Evolutionary conservation across 2,888 invertebrate species (phyloP), one percentile per base, ranked within the genome.

Genomic region (Drosophila yooni): DNA sequence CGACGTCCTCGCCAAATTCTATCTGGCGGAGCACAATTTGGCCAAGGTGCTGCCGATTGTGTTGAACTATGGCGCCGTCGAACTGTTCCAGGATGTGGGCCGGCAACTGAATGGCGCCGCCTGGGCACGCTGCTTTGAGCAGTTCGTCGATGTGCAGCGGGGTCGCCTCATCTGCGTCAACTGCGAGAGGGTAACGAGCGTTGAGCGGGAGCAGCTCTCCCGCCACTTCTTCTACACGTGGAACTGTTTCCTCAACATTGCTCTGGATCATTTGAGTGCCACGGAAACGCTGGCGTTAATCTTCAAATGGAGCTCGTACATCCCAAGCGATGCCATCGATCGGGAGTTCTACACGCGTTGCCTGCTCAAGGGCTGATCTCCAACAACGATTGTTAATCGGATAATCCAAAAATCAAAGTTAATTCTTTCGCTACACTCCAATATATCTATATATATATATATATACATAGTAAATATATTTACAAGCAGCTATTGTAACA

Each of bases 161-260:
- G 93, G 93, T 1, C 89, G 91, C 1, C 70, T 93, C 27, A 83
- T 83, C n/a, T 93, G 93, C 69, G 89, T 92, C 13, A 93, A 93
- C 59, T 93, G 93, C 54, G 92, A 93, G 68, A 85, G 89, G 69
- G 80, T 90, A 18, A 92, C 92, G 10, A 79, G 75, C 2, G 89
- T 92, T 13, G 90, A 91, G 53, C 91, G 90, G 74, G 89, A 91
- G 52, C 92, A 92, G 73, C 82, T 93, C 15, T 90, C 91, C 18
- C 85, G 92, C 0, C 92, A 92, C 70, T 93, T 92, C 62, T 93
- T 93, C 79, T 93, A 93, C 73, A 92, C 91, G n/a, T 93, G 93
- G 93, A 93, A 92, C 70, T 92, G 92, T 62, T 93, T 93, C 65
- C 87, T 93, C 0, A 92, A 91, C 62, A 91, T 92, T 54, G 91